Base-by-base conservation (phyloP, 2,113 vertebrate species). In the Heterotilapia buettikoferi region DNA sequence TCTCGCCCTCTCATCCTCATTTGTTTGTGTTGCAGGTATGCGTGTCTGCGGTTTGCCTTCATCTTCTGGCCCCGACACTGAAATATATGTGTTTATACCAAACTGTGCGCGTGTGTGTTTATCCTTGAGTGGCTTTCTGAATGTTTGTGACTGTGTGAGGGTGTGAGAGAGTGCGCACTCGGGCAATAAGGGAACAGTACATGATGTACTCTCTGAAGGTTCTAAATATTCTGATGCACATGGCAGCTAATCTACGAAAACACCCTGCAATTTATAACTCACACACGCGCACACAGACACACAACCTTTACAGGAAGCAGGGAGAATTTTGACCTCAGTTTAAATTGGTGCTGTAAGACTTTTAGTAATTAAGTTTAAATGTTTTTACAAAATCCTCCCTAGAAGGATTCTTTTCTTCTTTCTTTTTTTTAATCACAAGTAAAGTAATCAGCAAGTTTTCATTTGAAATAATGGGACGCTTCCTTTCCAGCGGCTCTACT, bases 171-270 rank as follows among this genome's bases (percentile, higher is more conserved):
- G 53, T 78, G 63, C 8, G 19, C 16, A 47, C 82, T 86, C 1
- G 16, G 66, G 76, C 80, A 89, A 88, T 81, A 85, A 86, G 79
- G 71, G 90, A 87, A 87, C 56, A 3, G 89, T 40, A 93, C 93
- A 87, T 63, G 33, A 89, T 94, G 94, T 94, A 89, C 93, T 83
- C 88, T 36, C 80, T 53, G 76, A 86, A 88, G 80, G 80, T 88
- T 88, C 88, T 85, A 90, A 92, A 92, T 88, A 91, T 91, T 92
- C 86, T 84, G 90, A 88, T 88, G 63, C 84, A 71, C 83, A 89
- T 52, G 56, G 53, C 52, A 82, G 68, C 90, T 91, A 66, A 93
- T 90, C 88, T 85, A 40, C 5, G 4, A 84, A 86, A 80, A 50
- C 56, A 40, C 53, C 47, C 24, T 79, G 11, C 29, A 11, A 52